phyloP scores from a whole-genome alignment of 2,113 vertebrate genomes.

The Okapia johnstoni region DNA sequence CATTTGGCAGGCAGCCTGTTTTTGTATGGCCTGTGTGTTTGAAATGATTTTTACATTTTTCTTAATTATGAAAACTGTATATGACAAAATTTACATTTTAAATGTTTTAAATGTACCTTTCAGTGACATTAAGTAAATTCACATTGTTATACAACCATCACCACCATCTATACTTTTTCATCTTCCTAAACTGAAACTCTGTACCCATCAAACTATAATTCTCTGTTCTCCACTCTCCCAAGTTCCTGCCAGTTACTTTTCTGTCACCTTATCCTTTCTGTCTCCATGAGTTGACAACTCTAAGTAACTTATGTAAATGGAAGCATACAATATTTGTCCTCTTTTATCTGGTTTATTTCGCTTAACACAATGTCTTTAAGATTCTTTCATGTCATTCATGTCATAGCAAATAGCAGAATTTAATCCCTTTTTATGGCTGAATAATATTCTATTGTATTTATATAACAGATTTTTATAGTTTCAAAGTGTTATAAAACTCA shows the following conservation, averaged over 20 bases:
- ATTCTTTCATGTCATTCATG: not conserved
- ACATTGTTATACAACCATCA: not conserved
- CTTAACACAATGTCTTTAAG: not conserved
- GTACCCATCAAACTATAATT: not conserved
- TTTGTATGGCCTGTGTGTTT: not conserved
- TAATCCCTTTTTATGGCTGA: not conserved
- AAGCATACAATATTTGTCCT: not conserved
- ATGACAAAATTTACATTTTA: not conserved
- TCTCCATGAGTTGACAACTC: not conserved
- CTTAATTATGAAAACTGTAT: not conserved
- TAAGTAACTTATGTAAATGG: not conserved
- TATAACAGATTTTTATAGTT: not conserved
- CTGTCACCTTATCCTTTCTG: not conserved
- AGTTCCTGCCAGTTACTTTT: not conserved
- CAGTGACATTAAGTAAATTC: not conserved
- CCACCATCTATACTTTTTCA: not conserved
- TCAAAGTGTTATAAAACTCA: not conserved
- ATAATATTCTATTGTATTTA: not conserved
- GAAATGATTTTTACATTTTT: not conserved
- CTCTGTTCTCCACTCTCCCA: fast-evolving
- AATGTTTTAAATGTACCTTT: not conserved
- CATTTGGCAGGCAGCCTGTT: not conserved
- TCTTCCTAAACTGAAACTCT: not conserved
- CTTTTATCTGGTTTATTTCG: not conserved
- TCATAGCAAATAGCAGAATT: not conserved